These are phyloP conservation scores for Paragorgia papillata DNA, from an alignment of 92 coral and sea anemone genomes.

Conservation along the genomic window DNA sequence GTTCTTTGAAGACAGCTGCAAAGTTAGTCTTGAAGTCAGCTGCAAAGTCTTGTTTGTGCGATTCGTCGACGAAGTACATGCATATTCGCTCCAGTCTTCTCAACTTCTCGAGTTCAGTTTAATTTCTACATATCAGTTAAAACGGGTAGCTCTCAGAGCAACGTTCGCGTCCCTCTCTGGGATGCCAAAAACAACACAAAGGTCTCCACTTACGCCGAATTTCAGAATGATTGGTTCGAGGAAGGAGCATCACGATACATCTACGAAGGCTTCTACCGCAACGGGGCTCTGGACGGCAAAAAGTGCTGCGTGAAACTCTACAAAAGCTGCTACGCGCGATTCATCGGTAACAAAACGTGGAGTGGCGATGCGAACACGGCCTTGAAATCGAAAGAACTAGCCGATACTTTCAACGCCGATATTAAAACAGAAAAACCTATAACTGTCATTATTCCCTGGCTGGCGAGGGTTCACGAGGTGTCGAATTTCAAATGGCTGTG, in stretches of 20 bases:
- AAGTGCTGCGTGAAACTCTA: not conserved
- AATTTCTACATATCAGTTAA: no score
- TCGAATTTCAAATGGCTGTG: constrained; percentile 5
- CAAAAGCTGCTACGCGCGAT: not conserved
- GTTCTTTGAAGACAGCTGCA: no score
- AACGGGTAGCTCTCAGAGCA: constrained; percentile 14
- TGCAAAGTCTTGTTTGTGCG: no score
- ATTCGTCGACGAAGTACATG: no score
- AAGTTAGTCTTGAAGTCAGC: no score
- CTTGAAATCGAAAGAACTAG: not conserved
- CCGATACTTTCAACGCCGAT: not conserved
- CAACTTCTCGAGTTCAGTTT: no score
- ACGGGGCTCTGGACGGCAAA: not conserved
- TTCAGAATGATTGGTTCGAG: constrained; percentile 3
- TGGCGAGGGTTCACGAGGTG: not conserved
- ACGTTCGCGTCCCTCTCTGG: not conserved
- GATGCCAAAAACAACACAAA: not conserved
- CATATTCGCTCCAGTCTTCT: no score
- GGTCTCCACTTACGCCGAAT: not conserved
- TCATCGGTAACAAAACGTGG: not conserved
- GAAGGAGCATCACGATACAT: not conserved
- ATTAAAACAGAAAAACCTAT: not conserved
- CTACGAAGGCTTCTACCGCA: not conserved
- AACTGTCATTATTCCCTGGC: not conserved
- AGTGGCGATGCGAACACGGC: not conserved